These are phyloP conservation scores for Macrosoma leucophasiata DNA, from an alignment of 2,888 invertebrate species.

Conservation along the genomic window DNA sequence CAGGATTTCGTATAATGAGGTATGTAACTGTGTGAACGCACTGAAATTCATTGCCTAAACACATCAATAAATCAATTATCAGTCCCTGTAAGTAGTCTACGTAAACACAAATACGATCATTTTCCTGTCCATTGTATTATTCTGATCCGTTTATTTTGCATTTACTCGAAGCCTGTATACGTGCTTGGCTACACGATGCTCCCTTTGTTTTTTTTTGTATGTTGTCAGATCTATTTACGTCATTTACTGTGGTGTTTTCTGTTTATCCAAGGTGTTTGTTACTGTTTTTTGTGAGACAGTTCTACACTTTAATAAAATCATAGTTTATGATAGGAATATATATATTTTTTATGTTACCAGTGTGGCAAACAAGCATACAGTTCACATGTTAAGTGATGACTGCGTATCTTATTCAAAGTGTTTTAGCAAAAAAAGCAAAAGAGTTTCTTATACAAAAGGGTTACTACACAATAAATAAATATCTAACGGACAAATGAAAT, in stretches of 20 bases:
- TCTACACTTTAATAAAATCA: neutral
- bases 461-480: too few relatives aligned
- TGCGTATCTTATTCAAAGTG: too few relatives aligned
- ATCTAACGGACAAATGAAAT: too few relatives aligned
- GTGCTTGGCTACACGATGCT: slow-evolving; percentile 50
- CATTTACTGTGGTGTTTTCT: slow-evolving; percentile 32
- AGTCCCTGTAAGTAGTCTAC: slow-evolving; percentile 29
- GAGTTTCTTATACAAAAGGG: too few relatives aligned
- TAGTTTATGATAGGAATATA: neutral
- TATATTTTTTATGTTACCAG: too few relatives aligned
- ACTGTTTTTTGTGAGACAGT: neutral
- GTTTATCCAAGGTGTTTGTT: slow-evolving; percentile 2
- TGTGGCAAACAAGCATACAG: too few relatives aligned
- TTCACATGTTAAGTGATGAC: too few relatives aligned
- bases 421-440: too few relatives aligned
- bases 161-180: slow-evolving; percentile 32
- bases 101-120: slow-evolving; percentile 35
- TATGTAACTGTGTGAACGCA: too few relatives aligned
- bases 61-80: too few relatives aligned
- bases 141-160: slow-evolving; percentile 40
- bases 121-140: slow-evolving; percentile 59
- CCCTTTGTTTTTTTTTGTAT: slow-evolving; percentile 45
- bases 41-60: too few relatives aligned
- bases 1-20: too few relatives aligned
- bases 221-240: slow-evolving; percentile 43